Conservation (phyloP, 2,888 invertebrate species). For the Lapara coniferarum region DNA sequence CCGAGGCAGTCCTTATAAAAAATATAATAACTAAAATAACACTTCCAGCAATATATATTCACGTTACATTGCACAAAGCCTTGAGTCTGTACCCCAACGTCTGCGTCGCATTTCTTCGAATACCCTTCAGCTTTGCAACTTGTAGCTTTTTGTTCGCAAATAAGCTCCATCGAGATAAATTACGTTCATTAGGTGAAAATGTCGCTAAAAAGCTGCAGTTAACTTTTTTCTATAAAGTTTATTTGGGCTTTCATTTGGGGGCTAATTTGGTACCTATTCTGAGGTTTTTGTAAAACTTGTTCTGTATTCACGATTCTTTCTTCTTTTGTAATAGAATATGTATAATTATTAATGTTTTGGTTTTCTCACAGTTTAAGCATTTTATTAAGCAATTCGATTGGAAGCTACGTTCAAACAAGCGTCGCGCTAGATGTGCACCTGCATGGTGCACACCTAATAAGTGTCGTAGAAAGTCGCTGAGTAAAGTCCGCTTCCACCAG, state of each 20-base stretch:
- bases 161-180: conserved; percentile 7
- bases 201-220: background rate
- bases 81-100: background rate
- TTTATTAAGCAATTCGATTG: too few relatives aligned
- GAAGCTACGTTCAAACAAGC: background rate
- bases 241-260: background rate
- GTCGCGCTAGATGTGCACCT: too few relatives aligned
- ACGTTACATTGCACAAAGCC: background rate
- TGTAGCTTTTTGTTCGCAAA: conserved; percentile 19
- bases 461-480: too few relatives aligned
- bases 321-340: too few relatives aligned
- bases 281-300: background rate
- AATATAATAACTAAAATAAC: background rate
- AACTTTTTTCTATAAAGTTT: background rate
- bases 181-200: conserved; percentile 4
- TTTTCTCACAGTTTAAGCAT: too few relatives aligned
- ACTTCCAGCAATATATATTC: background rate
- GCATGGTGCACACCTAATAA: too few relatives aligned
- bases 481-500: too few relatives aligned
- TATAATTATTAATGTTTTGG: too few relatives aligned
- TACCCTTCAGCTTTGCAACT: conserved; percentile 8
- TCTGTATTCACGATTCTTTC: too few relatives aligned
- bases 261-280: background rate
- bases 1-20: too few relatives aligned
- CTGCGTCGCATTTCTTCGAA: conserved; percentile 25